These are phyloP conservation scores for Campoplex capitator DNA, from an alignment of 2,888 invertebrate genomes.

Conservation along the genomic window DNA sequence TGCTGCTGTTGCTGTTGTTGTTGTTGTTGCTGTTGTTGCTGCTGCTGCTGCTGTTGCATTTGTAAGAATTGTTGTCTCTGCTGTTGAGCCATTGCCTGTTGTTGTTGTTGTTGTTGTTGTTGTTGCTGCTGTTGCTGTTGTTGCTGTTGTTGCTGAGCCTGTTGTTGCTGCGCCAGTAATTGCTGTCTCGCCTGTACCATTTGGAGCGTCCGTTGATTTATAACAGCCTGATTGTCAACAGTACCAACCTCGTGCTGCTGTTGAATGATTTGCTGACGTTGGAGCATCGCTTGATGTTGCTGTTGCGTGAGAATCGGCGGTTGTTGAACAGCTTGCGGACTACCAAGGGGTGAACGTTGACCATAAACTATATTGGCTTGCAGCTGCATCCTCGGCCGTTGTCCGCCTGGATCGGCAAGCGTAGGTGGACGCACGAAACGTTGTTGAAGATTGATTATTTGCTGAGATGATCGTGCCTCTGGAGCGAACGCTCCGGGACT, in stretches of 20 bases:
- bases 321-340: conserved; percentile 81
- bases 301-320: conserved; percentile 79
- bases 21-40: conserved; percentile 80
- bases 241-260: conserved; percentile 76
- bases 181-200: conserved; percentile 77
- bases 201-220: conserved; percentile 72
- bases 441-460: conserved; percentile 80
- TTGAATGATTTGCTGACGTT: conserved; percentile 76
- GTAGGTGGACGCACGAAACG: conserved; percentile 85
- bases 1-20: conserved; percentile 82
- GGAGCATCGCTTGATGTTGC: conserved; percentile 82
- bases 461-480: conserved; percentile 78
- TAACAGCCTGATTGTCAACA: conserved; percentile 69
- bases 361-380: conserved; percentile 82
- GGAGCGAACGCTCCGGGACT: conserved; percentile 84
- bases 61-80: conserved; percentile 81
- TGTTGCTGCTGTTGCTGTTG: conserved; percentile 78
- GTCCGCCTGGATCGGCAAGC: conserved; percentile 78
- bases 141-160: conserved; percentile 76
- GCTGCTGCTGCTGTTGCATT: conserved; percentile 80
- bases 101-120: conserved; percentile 82
- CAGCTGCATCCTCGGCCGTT: conserved; percentile 81
- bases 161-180: conserved; percentile 79
- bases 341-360: conserved; percentile 82
- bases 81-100: conserved; percentile 74